Evolutionary conservation across 2,113 vertebrate species (phyloP).

Genomic region (Psettodes erumei): DNA sequence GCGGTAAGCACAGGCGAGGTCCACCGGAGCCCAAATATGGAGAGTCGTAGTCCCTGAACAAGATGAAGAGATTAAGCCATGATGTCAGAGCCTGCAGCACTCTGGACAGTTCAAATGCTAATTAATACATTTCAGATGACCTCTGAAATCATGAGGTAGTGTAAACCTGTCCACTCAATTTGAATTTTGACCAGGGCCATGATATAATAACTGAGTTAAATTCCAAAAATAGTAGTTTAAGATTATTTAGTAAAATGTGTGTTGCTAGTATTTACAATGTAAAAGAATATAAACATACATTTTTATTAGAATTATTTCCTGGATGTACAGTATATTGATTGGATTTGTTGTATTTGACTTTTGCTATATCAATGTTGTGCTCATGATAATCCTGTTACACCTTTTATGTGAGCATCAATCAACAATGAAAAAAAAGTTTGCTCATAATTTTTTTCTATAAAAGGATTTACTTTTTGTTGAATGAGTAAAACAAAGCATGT

Average conservation of each 20-base stretch:
- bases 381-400: neutral
- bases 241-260: neutral
- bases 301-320: neutral
- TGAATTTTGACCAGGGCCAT: conserved; percentile 6
- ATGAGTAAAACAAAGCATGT: neutral
- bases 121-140: conserved; percentile 36
- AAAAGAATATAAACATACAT: neutral
- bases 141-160: neutral
- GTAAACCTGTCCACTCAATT: neutral
- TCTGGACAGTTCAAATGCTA: conserved; percentile 33
- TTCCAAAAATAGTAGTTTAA: neutral
- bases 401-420: neutral
- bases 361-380: neutral
- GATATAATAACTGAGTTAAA: neutral
- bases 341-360: neutral
- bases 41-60: conserved; percentile 52
- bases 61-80: conserved; percentile 75
- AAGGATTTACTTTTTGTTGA: neutral
- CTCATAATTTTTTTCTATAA: neutral
- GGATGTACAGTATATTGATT: neutral
- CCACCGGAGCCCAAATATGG: conserved; percentile 44
- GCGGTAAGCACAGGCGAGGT: conserved; percentile 55
- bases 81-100: conserved; percentile 53
- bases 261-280: neutral
- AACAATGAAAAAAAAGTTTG: neutral